phyloP scores from a whole-genome alignment of 1,140 invertebrate genomes.

The Drosophila erecta region DNA sequence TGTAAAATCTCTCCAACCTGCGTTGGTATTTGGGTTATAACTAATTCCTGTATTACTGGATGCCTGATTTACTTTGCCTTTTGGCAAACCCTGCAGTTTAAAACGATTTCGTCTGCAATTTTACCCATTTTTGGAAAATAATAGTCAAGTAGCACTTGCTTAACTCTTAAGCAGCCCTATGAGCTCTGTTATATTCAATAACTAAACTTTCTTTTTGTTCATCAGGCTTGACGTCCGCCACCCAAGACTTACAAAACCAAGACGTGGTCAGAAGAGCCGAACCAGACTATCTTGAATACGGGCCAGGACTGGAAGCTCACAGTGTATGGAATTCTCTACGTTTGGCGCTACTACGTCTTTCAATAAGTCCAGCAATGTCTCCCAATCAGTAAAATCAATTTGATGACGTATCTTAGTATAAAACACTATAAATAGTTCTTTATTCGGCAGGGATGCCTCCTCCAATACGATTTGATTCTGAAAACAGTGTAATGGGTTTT shows the following conservation, averaged over 20 bases:
- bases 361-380: background rate
- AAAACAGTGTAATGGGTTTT: slow-evolving; percentile 15
- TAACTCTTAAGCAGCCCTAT: slow-evolving; percentile 30
- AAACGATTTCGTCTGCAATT: no score
- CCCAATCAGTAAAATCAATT: no score
- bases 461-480: slow-evolving; percentile 17
- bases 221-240: background rate
- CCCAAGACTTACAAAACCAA: background rate
- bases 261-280: background rate
- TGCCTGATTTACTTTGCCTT: slow-evolving; percentile 15
- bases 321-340: background rate
- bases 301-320: no score
- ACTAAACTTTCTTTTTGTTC: no score
- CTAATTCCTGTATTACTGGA: slow-evolving; percentile 8
- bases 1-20: background rate
- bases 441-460: no score
- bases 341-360: slow-evolving; percentile 4
- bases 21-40: slow-evolving; percentile 6
- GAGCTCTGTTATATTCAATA: slow-evolving; percentile 8
- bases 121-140: slow-evolving; percentile 46
- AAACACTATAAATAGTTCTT: no score
- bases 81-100: slow-evolving; percentile 4
- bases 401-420: no score
- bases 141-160: slow-evolving; percentile 17
- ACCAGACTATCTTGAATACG: background rate